A percentile compares a stretch with the other conserved stretches of the same genome.
These are phyloP conservation scores for Grammomys dolichurus DNA, from an alignment of 2,113 vertebrate genomes.

Conservation along the genomic window DNA sequence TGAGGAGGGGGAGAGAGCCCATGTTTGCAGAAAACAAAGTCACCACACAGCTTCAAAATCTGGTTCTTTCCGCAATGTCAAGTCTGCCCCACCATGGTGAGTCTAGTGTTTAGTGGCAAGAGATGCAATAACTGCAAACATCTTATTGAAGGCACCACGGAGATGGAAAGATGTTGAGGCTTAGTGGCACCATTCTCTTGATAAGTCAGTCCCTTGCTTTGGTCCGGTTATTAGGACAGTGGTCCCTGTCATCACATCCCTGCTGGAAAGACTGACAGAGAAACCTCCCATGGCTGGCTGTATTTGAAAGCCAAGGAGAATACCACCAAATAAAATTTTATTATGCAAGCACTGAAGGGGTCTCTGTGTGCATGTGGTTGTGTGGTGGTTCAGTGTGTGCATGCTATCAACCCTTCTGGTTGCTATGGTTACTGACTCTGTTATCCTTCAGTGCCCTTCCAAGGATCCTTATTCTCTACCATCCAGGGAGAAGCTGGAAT, in stretches of 20 bases:
- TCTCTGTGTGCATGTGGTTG: not conserved
- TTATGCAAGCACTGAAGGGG: not conserved
- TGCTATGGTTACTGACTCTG: not conserved
- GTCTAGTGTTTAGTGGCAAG: slow-evolving; percentile 33
- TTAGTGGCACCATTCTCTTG: not conserved
- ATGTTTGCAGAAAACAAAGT: slow-evolving; percentile 54
- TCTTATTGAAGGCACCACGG: not conserved
- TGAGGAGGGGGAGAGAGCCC: not conserved
- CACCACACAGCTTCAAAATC: not conserved
- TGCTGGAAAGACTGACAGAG: not conserved
- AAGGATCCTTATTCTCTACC: not conserved
- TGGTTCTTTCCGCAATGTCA: slow-evolving; percentile 18
- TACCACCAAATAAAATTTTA: slow-evolving; percentile 17
- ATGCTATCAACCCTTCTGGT: not conserved
- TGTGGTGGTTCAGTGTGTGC: not conserved
- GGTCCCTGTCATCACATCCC: not conserved
- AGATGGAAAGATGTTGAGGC: not conserved
- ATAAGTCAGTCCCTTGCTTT: not conserved
- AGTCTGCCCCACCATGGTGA: not conserved
- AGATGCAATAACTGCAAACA: not conserved
- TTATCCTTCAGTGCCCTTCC: not conserved
- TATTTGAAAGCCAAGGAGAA: slow-evolving; percentile 54
- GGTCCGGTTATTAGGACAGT: not conserved
- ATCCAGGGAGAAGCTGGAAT: slow-evolving; percentile 32
- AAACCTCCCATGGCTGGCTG: not conserved